A percentile compares a stretch with the other conserved stretches of the same genome.
Evolutionary conservation across 2,888 invertebrate species (phyloP).

Genomic region (Thecocarcelia acutangulata): DNA sequence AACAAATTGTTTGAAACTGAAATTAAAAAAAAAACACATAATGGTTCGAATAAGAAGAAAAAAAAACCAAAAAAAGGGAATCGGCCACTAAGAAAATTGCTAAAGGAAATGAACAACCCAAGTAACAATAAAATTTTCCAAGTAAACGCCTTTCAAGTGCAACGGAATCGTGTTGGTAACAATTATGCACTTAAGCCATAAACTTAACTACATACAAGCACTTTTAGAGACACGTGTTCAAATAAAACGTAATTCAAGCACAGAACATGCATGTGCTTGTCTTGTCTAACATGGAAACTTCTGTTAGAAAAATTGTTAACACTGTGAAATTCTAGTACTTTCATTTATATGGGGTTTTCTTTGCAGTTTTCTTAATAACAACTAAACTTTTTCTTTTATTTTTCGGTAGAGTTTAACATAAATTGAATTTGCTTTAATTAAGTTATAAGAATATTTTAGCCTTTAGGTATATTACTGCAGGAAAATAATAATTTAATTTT

Average conservation of each 20-base stretch:
- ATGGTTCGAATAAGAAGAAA: too few species aligned
- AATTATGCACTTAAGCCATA: conserved; percentile 35
- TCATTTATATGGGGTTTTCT: background rate
- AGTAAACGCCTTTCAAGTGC: conserved; percentile 38
- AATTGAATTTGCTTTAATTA: too few species aligned
- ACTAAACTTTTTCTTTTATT: background rate
- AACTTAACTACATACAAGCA: background rate
- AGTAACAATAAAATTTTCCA: conserved; percentile 1
- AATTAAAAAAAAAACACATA: conserved; percentile 9
- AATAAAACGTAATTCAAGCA: background rate
- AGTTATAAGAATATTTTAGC: too few species aligned
- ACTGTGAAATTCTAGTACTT: background rate
- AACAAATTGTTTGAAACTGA: conserved; percentile 22
- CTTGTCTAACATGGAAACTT: background rate
- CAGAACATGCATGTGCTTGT: conserved; percentile 6
- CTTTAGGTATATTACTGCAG: too few species aligned
- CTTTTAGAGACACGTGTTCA: background rate
- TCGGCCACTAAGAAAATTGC: background rate
- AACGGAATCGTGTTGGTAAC: conserved; percentile 18
- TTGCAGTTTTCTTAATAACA: background rate
- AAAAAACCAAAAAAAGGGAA: too few species aligned
- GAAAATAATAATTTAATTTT: too few species aligned
- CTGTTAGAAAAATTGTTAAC: background rate
- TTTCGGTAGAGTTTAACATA: background rate
- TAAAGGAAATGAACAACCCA: background rate